Percentiles rank a stretch among this genome's conserved stretches.
Conservation (phyloP, 2,113 vertebrate genomes). For the Scytalopus superciliaris region DNA sequence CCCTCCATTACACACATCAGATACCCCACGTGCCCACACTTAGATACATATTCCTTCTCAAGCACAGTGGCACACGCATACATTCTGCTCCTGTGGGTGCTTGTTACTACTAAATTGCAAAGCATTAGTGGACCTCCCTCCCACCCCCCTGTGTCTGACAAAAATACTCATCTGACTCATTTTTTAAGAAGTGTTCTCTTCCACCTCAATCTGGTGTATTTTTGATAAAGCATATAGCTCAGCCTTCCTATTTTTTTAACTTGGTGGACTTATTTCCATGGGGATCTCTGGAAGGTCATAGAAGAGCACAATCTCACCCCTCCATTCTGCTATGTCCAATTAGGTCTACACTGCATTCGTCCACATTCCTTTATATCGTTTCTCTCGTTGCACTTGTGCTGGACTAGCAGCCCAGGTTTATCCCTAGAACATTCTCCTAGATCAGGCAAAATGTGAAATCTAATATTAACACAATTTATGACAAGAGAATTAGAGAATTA, state of each 20-base stretch:
- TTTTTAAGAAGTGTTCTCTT: not conserved
- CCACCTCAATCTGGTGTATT: not conserved
- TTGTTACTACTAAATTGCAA: not conserved
- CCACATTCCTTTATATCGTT: not conserved
- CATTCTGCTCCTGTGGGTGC: not conserved
- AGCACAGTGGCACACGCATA: not conserved
- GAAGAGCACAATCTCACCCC: not conserved
- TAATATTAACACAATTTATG: not conserved
- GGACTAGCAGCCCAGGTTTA: not conserved
- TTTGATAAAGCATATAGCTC: not conserved
- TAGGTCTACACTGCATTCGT: not conserved
- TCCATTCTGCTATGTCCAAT: not conserved
- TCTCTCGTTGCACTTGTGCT: not conserved
- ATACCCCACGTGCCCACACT: not conserved
- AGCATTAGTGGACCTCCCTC: not conserved
- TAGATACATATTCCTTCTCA: not conserved
- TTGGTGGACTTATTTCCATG: not conserved
- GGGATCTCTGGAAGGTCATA: not conserved
- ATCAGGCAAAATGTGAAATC: not conserved
- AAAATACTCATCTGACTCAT: not conserved
- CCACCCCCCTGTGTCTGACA: not conserved
- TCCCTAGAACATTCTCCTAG: not conserved
- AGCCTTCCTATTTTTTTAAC: not conserved
- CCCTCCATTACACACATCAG: not conserved
- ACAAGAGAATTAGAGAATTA: not conserved